Percentiles rank a stretch among this genome's conserved stretches.
Conservation (phyloP, 1,140 invertebrate species). For the Ladona fulva region DNA sequence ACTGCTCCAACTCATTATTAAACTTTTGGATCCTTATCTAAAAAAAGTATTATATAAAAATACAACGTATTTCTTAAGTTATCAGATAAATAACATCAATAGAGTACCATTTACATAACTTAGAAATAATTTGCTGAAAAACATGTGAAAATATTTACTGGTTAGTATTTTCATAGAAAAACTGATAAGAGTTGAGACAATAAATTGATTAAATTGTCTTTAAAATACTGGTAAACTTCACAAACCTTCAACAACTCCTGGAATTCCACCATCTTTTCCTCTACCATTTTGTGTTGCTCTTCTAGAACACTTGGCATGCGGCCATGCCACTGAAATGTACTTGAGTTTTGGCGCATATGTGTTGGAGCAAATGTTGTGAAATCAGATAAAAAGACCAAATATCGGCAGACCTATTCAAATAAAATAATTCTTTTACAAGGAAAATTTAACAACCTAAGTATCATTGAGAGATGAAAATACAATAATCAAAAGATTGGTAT, state of each 20-base stretch:
- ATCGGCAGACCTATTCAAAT: conserved; percentile 12
- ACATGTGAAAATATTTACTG: background rate
- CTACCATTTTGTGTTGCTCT: conserved; percentile 67
- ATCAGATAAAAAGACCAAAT: conserved; percentile 67
- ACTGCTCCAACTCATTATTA: conserved; percentile 68
- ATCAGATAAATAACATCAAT: too few species aligned
- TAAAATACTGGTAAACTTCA: background rate
- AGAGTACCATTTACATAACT: background rate
- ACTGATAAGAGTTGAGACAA: too few species aligned
- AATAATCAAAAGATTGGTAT: too few species aligned
- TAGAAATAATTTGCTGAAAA: background rate
- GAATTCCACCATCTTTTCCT: conserved; percentile 76
- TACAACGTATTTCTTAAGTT: background rate
- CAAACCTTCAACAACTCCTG: conserved; percentile 63
- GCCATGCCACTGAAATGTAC: conserved; percentile 77
- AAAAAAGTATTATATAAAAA: background rate
- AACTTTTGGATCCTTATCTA: conserved; percentile 53
- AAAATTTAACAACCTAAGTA: too few species aligned
- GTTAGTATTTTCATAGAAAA: too few species aligned
- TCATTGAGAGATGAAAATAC: too few species aligned
- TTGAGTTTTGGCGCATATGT: conserved; percentile 79
- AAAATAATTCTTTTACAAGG: too few species aligned
- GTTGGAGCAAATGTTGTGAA: conserved; percentile 65
- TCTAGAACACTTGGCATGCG: conserved; percentile 71
- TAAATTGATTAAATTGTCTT: too few species aligned